phyloP scores from a whole-genome alignment of 2,797 vertebrate species.

The Acanthurus lineatus region DNA sequence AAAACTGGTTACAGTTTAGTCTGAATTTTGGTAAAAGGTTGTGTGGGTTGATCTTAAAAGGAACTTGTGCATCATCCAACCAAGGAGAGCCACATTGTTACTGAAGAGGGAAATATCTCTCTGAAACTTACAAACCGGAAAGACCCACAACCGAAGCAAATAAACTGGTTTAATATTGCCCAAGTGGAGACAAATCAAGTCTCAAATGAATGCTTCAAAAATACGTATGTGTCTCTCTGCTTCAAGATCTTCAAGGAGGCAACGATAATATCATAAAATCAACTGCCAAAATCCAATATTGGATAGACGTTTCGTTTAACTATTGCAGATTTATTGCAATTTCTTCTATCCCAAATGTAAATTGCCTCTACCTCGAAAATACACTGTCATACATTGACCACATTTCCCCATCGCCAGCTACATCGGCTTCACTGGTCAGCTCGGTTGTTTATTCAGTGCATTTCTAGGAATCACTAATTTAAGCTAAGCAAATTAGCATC shows the following conservation, averaged over 20 bases:
- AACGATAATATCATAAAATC: background rate
- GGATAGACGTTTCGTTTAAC: background rate
- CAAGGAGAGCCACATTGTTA: background rate
- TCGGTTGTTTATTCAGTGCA: background rate
- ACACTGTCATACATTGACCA: background rate
- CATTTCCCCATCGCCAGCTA: background rate
- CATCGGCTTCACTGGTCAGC: background rate
- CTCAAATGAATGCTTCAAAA: background rate
- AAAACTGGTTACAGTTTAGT: slow-evolving; percentile 8
- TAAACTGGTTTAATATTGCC: background rate
- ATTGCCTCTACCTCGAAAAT: background rate
- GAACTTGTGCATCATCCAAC: background rate
- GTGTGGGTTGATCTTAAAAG: background rate
- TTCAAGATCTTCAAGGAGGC: too few species aligned
- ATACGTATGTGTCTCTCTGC: background rate
- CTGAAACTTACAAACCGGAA: background rate
- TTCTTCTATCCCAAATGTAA: background rate
- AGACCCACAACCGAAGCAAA: background rate
- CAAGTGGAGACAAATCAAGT: background rate
- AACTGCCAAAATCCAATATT: background rate
- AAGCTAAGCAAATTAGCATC: background rate
- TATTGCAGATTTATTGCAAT: background rate
- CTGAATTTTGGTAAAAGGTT: background rate
- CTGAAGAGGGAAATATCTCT: background rate
- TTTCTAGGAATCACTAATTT: background rate